phyloP scores from a whole-genome alignment of 1,140 invertebrate species.

The Drosophila ananassae region DNA sequence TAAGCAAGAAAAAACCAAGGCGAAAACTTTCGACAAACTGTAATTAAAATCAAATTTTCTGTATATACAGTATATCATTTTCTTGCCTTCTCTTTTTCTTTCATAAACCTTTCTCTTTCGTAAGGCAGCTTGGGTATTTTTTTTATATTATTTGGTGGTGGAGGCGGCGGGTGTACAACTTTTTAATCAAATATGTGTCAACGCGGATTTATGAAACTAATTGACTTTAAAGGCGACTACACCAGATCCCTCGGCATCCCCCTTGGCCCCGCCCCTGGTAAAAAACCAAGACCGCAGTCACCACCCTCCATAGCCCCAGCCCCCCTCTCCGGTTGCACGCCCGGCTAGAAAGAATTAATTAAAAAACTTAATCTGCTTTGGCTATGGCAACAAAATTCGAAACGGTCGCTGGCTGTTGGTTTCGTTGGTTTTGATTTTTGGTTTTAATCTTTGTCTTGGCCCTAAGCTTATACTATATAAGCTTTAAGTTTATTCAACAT shows the following conservation, averaged over 20 bases:
- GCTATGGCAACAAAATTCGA: slow-evolving; percentile 41
- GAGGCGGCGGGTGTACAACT: slow-evolving; percentile 19
- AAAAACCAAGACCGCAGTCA: slow-evolving; percentile 7
- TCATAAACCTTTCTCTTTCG: neutral
- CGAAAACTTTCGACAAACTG: slow-evolving; percentile 27
- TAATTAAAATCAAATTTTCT: slow-evolving; percentile 56
- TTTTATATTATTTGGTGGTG: slow-evolving; percentile 6
- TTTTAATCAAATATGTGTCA: slow-evolving; percentile 77
- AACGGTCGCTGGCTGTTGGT: slow-evolving; percentile 5
- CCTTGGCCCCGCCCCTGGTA: neutral
- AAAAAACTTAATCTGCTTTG: slow-evolving; percentile 76
- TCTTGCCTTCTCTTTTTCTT: neutral
- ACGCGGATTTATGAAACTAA: slow-evolving; percentile 75
- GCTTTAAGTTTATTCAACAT: neutral
- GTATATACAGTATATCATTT: slow-evolving; percentile 17
- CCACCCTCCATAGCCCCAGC: too few relatives aligned
- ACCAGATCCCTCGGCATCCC: neutral
- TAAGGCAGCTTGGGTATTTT: slow-evolving; percentile 1
- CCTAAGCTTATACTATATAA: neutral
- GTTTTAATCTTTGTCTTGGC: slow-evolving; percentile 7
- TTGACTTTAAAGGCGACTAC: slow-evolving; percentile 54
- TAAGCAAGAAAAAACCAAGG: neutral
- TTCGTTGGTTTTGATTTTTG: slow-evolving; percentile 31
- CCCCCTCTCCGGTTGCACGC: neutral
- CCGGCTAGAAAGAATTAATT: slow-evolving; percentile 64